Evolutionary conservation across 2,888 invertebrate species (phyloP).

Genomic region (Nemotelus pantherinus): DNA sequence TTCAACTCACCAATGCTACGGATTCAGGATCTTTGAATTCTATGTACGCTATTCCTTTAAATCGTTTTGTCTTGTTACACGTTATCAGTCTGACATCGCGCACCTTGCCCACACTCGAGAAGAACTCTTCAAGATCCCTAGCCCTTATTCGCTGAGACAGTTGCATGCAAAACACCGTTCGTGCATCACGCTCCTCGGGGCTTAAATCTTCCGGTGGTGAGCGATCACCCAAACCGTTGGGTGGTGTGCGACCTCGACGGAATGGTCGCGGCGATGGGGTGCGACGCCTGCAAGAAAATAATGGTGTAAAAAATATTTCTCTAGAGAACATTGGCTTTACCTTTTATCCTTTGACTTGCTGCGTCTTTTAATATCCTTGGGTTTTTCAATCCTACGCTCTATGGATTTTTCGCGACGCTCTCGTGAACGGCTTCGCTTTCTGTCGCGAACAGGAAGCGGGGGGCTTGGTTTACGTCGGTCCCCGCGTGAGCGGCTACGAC

Average conservation of each 20-base stretch:
- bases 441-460: constrained; percentile 36
- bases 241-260: constrained; percentile 63
- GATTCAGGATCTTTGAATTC: constrained; percentile 99
- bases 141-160: constrained; percentile 92
- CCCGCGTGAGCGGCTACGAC: constrained; percentile 55
- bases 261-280: constrained; percentile 65
- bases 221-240: constrained; percentile 68
- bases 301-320: not conserved
- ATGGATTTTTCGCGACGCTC: constrained; percentile 52
- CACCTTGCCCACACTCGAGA: constrained; percentile 97
- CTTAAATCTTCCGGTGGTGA: constrained; percentile 80
- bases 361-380: constrained; percentile 30
- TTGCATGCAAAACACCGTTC: constrained; percentile 99
- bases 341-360: constrained; percentile 55
- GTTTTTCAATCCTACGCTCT: constrained; percentile 49
- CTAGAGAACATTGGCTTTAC: not conserved
- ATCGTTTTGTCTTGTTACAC: constrained; percentile 97
- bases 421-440: constrained; percentile 58
- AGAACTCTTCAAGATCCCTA: constrained; percentile 97
- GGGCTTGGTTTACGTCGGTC: not conserved
- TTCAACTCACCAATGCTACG: constrained; percentile 82
- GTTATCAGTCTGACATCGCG: constrained; percentile 98
- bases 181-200: constrained; percentile 97
- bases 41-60: constrained; percentile 99
- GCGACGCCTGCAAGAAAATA: constrained; percentile 57